A percentile compares a stretch with the other conserved stretches of the same genome.
Conservation (phyloP, 2,797 vertebrate species). For the Gymnodraco acuticeps region DNA sequence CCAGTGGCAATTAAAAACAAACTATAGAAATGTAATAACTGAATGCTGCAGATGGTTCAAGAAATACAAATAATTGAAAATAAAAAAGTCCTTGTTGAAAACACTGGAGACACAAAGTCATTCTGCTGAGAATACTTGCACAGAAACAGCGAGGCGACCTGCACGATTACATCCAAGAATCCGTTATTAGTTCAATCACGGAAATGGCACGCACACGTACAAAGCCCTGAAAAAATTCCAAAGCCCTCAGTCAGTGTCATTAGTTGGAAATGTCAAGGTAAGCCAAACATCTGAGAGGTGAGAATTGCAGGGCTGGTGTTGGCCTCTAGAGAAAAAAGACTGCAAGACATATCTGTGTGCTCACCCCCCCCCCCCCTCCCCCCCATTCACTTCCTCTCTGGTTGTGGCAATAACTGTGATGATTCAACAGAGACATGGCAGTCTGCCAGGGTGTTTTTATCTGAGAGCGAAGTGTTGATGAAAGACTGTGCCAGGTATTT, state of each 20-base stretch:
- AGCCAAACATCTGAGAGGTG: slow-evolving; percentile 43
- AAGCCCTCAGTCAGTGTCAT: slow-evolving; percentile 58
- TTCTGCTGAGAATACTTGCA: neutral
- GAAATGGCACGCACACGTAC: slow-evolving; percentile 35
- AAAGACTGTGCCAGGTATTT: slow-evolving; percentile 23
- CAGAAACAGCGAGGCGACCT: slow-evolving; percentile 25
- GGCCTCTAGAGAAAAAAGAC: slow-evolving; percentile 45
- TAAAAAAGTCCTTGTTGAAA: neutral
- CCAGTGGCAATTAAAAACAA: neutral
- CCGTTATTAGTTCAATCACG: slow-evolving; percentile 59
- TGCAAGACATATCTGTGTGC: slow-evolving; percentile 48
- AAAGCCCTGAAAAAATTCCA: slow-evolving; percentile 25
- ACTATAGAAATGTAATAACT: neutral
- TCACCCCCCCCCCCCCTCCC: neutral
- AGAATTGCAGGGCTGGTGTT: slow-evolving; percentile 34
- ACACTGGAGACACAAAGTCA: slow-evolving; percentile 4
- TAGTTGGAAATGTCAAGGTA: slow-evolving; percentile 77
- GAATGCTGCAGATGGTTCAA: neutral
- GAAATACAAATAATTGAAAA: neutral
- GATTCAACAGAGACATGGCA: slow-evolving; percentile 48
- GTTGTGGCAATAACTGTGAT: slow-evolving; percentile 41
- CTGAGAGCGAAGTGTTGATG: slow-evolving; percentile 39
- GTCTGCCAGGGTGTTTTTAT: slow-evolving; percentile 40
- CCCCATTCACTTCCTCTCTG: slow-evolving; percentile 17
- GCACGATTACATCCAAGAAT: slow-evolving; percentile 45